Evolutionary conservation across 2,888 invertebrate species (phyloP).

Genomic region (Ecliptopera silaceata): DNA sequence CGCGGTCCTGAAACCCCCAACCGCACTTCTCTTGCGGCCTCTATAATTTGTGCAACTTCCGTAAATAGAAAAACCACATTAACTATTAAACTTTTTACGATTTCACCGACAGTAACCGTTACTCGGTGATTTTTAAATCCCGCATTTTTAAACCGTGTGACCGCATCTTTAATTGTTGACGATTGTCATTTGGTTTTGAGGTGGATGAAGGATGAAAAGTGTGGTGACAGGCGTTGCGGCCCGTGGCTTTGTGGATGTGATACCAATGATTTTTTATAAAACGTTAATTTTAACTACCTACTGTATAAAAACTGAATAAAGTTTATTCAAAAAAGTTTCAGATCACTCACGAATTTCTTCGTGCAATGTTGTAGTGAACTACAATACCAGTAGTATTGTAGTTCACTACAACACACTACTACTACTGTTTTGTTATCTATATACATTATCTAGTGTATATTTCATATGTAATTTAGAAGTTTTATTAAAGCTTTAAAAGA

Average conservation of each 20-base stretch:
- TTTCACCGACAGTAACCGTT: conserved; percentile 63
- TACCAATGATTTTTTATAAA: no score
- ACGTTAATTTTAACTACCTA: no score
- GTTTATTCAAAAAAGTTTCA: no score
- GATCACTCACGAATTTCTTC: no score
- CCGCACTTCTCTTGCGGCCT: conserved; percentile 63
- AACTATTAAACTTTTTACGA: conserved; percentile 68
- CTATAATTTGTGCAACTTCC: conserved; percentile 73
- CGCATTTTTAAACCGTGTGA: conserved; percentile 47
- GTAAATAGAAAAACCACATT: conserved; percentile 79
- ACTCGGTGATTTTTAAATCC: conserved; percentile 54
- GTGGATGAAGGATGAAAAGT: conserved; percentile 26
- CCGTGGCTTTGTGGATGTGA: background rate
- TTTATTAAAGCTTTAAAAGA: no score
- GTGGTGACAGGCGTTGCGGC: conserved; percentile 9
- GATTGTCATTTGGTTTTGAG: conserved; percentile 32
- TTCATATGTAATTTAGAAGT: no score
- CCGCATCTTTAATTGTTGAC: conserved; percentile 56
- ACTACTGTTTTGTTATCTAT: no score
- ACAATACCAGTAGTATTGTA: no score
- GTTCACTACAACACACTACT: no score
- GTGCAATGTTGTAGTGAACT: no score
- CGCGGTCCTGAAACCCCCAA: conserved; percentile 44
- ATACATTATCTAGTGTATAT: no score
- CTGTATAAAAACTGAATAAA: no score